Evolutionary conservation across 2,797 vertebrate genomes (phyloP).

Genomic region (Chanos chanos): DNA sequence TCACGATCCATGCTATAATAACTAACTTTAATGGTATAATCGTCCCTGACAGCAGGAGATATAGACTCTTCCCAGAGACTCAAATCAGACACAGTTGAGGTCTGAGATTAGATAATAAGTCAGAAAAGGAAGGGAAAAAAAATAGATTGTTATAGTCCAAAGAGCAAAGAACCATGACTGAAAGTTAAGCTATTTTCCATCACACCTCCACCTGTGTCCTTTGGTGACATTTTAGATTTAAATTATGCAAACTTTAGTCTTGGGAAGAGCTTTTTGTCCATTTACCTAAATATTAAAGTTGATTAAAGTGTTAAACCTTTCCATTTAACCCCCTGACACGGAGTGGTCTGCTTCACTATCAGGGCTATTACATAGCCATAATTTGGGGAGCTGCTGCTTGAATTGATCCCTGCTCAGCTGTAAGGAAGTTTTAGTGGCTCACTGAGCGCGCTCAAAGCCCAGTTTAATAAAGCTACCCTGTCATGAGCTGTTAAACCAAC

Average conservation of each 20-base stretch:
- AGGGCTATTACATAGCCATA: constrained; percentile 69
- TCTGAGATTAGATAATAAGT: constrained; percentile 22
- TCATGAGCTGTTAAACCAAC: constrained; percentile 70
- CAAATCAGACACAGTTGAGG: constrained; percentile 26
- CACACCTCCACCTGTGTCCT: constrained; percentile 48
- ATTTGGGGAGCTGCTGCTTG: constrained; percentile 64
- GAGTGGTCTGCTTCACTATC: constrained; percentile 59
- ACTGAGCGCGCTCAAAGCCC: constrained; percentile 76
- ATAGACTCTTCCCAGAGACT: constrained; percentile 13
- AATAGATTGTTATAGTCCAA: background rate
- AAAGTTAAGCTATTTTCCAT: constrained; percentile 34
- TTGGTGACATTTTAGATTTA: constrained; percentile 26
- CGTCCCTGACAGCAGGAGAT: background rate
- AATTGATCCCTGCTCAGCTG: constrained; percentile 73
- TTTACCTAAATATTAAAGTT: constrained; percentile 60
- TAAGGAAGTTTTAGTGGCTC: constrained; percentile 77
- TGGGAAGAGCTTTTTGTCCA: constrained; percentile 12
- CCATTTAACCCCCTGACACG: constrained; percentile 67
- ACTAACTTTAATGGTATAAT: too few species aligned
- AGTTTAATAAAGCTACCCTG: constrained; percentile 80
- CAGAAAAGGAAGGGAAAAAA: constrained; percentile 8
- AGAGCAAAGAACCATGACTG: constrained; percentile 21
- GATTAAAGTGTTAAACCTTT: constrained; percentile 75
- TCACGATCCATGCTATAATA: too few species aligned
- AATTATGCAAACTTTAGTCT: constrained; percentile 13